phyloP scores from a whole-genome alignment of 2,797 vertebrate species.

The Sebastes elongatus region DNA sequence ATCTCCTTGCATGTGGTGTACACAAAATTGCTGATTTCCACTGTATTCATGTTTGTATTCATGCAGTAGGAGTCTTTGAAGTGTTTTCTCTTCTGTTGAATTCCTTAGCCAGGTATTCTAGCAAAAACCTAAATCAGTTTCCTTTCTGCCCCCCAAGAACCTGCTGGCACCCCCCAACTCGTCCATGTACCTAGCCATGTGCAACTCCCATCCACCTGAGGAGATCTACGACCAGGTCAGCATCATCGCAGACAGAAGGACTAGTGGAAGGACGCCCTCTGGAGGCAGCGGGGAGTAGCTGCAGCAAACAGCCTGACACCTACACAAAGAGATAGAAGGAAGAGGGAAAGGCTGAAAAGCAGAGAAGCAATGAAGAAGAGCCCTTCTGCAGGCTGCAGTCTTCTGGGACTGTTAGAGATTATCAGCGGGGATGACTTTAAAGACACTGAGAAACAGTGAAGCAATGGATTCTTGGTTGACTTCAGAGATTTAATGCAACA shows the following conservation, averaged over 20 bases:
- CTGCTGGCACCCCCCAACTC: slow-evolving; percentile 23
- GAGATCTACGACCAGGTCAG: slow-evolving; percentile 56
- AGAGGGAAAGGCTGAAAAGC: not conserved
- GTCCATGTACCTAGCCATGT: slow-evolving; percentile 25
- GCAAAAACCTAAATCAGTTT: not conserved
- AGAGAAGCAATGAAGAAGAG: not conserved
- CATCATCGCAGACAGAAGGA: slow-evolving; percentile 12
- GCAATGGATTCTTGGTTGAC: not conserved
- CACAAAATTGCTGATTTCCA: not conserved
- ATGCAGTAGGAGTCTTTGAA: not conserved
- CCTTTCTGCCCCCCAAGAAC: not conserved
- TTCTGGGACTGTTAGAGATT: not conserved
- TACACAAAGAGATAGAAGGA: not conserved
- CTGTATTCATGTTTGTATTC: not conserved
- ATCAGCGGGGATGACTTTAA: not conserved
- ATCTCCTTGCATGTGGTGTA: not conserved
- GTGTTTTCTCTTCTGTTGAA: not conserved
- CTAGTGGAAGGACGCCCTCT: slow-evolving; percentile 1
- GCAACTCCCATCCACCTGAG: slow-evolving; percentile 20
- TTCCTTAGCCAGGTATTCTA: not conserved
- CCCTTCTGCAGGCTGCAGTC: not conserved
- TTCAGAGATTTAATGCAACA: not conserved
- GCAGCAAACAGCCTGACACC: not conserved
- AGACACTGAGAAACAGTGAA: not conserved
- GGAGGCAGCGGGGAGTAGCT: not conserved